These are phyloP conservation scores for Phataginus tetradactyla DNA, from an alignment of 2,797 vertebrate species.

Conservation along the genomic window DNA sequence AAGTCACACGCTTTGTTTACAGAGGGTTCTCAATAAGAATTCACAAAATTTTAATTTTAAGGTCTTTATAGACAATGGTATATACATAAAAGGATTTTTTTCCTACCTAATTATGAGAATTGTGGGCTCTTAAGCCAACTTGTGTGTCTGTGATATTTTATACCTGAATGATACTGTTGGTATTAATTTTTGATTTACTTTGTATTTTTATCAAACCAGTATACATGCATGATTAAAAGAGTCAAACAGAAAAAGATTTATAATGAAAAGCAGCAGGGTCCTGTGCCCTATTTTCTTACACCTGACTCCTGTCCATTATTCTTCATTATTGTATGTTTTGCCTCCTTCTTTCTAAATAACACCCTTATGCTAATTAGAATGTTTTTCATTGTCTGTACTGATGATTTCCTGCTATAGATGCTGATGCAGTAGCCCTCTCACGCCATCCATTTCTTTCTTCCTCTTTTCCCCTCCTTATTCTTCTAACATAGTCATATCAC, in stretches of 20 bases:
- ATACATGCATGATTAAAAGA: constrained; percentile 7
- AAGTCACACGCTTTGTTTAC: neutral
- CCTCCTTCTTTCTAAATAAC: neutral
- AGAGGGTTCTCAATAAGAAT: constrained; percentile 1
- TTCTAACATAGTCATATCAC: neutral
- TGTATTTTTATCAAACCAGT: constrained; percentile 37
- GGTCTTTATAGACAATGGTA: neutral
- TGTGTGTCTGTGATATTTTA: constrained; percentile 33
- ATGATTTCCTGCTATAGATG: neutral
- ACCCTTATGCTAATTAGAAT: neutral
- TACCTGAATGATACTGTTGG: constrained; percentile 39
- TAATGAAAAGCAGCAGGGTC: neutral
- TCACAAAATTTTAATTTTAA: constrained; percentile 40
- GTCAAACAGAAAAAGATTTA: neutral
- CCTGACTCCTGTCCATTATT: neutral
- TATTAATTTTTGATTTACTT: constrained; percentile 47
- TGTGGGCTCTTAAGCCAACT: neutral
- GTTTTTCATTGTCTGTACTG: neutral
- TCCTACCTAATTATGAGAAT: neutral
- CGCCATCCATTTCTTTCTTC: neutral
- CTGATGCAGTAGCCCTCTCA: neutral
- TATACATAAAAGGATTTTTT: neutral
- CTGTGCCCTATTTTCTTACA: neutral
- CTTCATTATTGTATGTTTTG: neutral
- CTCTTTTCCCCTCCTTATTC: neutral